Base-by-base conservation (phyloP, 2,113 vertebrate genomes). In the Pelobates fuscus region DNA sequence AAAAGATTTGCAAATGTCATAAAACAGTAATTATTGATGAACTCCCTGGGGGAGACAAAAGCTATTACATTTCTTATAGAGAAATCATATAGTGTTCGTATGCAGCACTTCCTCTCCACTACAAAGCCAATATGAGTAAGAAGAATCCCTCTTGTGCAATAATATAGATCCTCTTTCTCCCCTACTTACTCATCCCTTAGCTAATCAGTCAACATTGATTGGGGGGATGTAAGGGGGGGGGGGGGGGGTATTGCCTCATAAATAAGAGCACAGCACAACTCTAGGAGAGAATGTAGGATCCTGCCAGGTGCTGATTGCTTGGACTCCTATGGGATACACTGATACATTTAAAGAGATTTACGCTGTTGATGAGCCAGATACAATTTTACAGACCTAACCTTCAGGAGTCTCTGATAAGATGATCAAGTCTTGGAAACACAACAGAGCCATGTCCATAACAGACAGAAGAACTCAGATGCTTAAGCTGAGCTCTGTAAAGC, bases 241-340 rank as follows among this genome's bases (percentile, higher is more conserved):
- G 5, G 67, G 77, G 46, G 78, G 12, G 67, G 77, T 73, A 82
- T 81, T 82, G 80, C 78, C 77, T 81, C 78, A 78, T 82, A 81
- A 85, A 85, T 82, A 82, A 85, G 70, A 69, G 66, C 77, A 46
- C 84, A 82, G 82, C 70, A 1, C 78, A 84, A 86, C 70, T 79
- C 80, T 79, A 81, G 78, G 77, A 86, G 83, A 80, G 83, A 83
- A 76, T 59, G 32, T 1, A 14, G 67, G 41, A 72, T 80, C 79
- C 79, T 78, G 69, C 0, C 26, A 78, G 58, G 76, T 75, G 74
- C 77, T 81, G 79, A 85, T 86, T 84, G 83, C 84, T 64, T 78
- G 61, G 41, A 77, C 64, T 78, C 20, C 62, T 69, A 10, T 24
- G 64, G 71, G 78, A 70, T 72, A 67, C 1, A 20, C 18, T 24